A percentile compares a stretch with the other conserved stretches of the same genome.
phyloP scores from a whole-genome alignment of 2,888 invertebrate genomes.

The Penaeus monodon region DNA sequence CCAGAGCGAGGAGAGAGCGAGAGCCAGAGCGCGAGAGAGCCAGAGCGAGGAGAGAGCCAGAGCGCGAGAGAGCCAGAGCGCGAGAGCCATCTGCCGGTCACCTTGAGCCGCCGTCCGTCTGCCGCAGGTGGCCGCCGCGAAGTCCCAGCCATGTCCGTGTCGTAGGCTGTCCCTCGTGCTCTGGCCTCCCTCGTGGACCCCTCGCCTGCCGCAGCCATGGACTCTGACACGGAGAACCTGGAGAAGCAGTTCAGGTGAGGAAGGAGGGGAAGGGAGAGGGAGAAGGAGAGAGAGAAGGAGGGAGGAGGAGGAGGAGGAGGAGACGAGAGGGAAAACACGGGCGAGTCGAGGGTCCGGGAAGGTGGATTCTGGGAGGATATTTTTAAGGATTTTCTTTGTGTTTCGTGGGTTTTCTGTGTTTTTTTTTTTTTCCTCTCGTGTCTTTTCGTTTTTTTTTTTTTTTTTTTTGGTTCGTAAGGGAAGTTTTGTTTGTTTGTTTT shows the following conservation, averaged over 20 bases:
- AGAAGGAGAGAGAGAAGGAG: not conserved
- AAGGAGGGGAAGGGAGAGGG: not conserved
- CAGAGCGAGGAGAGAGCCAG: not conserved
- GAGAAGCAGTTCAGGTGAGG: conserved; percentile 57
- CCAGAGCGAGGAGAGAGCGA: too few species aligned
- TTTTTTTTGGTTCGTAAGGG: too few species aligned
- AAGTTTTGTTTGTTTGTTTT: too few species aligned
- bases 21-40: not conserved
- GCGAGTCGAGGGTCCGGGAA: too few species aligned
- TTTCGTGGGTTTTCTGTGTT: too few species aligned
- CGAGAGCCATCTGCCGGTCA: conserved; percentile 44
- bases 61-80: not conserved
- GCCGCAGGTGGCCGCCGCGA: not conserved
- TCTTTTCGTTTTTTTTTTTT: too few species aligned
- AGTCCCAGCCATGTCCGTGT: not conserved
- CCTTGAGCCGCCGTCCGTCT: conserved; percentile 25
- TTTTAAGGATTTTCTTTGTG: too few species aligned
- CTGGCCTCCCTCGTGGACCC: not conserved
- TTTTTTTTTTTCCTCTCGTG: too few species aligned
- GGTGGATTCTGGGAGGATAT: too few species aligned
- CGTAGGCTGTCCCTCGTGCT: conserved; percentile 12
- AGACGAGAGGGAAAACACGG: too few species aligned
- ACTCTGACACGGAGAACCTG: conserved; percentile 51
- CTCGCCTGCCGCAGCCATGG: conserved; percentile 27
- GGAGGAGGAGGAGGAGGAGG: not conserved